These are phyloP conservation scores for Arizona elegans DNA, from an alignment of 2,113 vertebrate species.

Conservation along the genomic window DNA sequence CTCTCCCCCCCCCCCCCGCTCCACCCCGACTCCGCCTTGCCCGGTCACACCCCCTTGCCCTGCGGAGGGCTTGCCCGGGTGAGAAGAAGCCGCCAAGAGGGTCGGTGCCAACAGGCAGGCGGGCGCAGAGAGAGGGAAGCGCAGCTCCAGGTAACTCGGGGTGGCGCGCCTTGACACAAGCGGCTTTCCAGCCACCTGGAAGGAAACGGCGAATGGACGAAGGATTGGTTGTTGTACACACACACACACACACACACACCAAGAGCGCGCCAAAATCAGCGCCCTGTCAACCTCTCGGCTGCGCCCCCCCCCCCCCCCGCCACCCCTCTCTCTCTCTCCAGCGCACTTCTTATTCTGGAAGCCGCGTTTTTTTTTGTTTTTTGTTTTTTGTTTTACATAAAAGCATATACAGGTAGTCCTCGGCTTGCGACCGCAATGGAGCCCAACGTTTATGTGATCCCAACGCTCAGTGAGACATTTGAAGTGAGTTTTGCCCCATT, in stretches of 20 bases:
- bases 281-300: background rate
- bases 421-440: too few relatives aligned
- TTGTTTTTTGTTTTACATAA: background rate
- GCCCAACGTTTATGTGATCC: too few relatives aligned
- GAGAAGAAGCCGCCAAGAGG: background rate
- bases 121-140: background rate
- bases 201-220: background rate
- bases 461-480: too few relatives aligned
- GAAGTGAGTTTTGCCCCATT: too few relatives aligned
- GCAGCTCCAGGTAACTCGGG: background rate
- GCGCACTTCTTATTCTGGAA: background rate
- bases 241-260: too few relatives aligned
- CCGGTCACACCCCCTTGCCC: background rate
- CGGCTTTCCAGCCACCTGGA: background rate
- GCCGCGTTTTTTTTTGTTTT: too few relatives aligned
- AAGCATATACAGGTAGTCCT: too few relatives aligned
- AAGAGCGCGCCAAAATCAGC: background rate
- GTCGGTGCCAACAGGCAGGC: background rate
- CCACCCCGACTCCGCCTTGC: background rate
- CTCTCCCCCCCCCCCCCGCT: too few relatives aligned
- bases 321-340: background rate
- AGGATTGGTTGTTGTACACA: background rate
- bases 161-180: background rate
- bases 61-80: background rate
- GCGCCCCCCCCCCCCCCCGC: too few relatives aligned